Conservation (phyloP, 2,113 vertebrate genomes). For the Chlamydotis undulata region DNA sequence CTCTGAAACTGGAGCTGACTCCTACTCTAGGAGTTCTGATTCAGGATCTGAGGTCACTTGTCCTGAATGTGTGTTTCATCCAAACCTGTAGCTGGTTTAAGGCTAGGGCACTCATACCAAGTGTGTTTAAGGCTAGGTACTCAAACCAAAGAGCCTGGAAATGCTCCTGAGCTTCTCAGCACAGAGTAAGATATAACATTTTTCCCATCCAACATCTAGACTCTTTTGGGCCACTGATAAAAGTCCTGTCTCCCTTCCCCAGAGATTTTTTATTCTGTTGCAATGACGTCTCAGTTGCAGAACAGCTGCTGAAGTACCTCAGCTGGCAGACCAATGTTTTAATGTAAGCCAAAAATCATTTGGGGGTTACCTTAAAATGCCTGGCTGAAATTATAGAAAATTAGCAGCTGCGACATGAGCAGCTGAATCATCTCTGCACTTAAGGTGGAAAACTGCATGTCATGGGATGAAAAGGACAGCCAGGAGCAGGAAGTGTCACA, state of each 20-base stretch:
- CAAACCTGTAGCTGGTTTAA: neutral
- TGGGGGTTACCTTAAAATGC: neutral
- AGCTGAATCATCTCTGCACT: neutral
- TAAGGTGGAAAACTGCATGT: neutral
- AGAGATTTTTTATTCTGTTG: neutral
- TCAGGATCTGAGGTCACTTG: neutral
- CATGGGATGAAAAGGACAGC: slow-evolving; percentile 10
- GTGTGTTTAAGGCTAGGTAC: neutral
- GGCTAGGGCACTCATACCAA: neutral
- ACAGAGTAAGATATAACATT: neutral
- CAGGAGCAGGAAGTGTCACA: neutral
- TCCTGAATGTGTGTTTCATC: neutral
- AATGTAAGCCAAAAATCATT: neutral
- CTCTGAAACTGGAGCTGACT: neutral
- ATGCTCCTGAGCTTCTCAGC: neutral
- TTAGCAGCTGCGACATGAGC: neutral
- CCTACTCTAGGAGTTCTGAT: neutral
- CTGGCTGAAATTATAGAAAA: neutral
- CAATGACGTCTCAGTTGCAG: neutral
- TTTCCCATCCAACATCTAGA: neutral
- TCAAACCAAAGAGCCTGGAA: neutral
- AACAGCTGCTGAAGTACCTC: neutral
- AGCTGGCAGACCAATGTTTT: neutral
- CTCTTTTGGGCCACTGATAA: neutral
- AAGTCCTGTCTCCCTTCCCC: neutral